Conservation (phyloP, 2,113 vertebrate species). For the Triplophysa tibetana region DNA sequence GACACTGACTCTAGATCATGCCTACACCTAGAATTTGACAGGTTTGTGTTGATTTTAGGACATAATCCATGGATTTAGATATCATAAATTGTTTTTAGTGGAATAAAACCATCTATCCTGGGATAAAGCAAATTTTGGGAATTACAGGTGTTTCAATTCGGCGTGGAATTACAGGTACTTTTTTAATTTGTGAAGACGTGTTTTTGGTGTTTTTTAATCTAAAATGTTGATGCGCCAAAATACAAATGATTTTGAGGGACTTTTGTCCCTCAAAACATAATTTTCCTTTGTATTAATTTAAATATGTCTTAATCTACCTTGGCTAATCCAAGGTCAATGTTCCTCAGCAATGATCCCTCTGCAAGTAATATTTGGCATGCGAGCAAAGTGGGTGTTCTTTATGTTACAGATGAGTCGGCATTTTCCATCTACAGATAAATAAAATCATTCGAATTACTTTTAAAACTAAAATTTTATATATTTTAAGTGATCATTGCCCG, state of each 20-base stretch:
- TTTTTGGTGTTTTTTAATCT: neutral
- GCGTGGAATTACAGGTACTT: no score
- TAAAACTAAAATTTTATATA: neutral
- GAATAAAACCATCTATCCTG: no score
- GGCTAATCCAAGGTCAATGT: neutral
- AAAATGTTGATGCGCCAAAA: neutral
- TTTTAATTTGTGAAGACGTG: neutral
- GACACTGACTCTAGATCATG: neutral
- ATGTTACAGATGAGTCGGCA: neutral
- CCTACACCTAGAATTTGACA: no score
- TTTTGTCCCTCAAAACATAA: constrained; percentile 1
- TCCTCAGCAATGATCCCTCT: neutral
- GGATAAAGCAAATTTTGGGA: no score
- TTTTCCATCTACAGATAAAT: neutral
- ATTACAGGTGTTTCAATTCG: no score
- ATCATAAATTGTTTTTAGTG: no score
- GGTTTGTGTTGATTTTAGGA: no score
- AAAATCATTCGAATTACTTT: neutral
- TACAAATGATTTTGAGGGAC: neutral
- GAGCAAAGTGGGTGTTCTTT: neutral
- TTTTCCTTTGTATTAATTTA: neutral
- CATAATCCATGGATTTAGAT: no score
- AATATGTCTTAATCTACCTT: neutral
- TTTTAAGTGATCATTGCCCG: neutral
- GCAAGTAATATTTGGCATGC: neutral